A percentile compares a stretch with the other conserved stretches of the same genome.
Evolutionary conservation across 2,888 invertebrate species (phyloP).

Genomic region (Drosophila kambysellisi): DNA sequence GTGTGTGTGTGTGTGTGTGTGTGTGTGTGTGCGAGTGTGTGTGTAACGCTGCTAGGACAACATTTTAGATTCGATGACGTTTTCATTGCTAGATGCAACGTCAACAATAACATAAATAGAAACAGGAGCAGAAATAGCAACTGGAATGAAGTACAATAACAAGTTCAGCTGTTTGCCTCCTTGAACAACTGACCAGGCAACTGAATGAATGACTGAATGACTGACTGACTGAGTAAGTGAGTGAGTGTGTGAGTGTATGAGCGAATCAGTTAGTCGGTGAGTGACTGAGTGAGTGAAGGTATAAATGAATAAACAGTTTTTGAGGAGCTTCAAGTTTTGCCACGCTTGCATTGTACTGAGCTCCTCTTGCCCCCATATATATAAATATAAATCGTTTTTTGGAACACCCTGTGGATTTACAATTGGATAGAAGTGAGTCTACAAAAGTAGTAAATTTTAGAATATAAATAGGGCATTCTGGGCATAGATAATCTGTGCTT

Average conservation of each 20-base stretch:
- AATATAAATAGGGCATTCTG: neutral
- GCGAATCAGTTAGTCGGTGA: slow-evolving; percentile 10
- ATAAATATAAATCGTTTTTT: neutral
- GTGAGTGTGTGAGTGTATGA: slow-evolving; percentile 8
- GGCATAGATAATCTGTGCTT: neutral
- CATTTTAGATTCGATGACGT: slow-evolving; percentile 77
- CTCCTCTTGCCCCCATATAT: neutral
- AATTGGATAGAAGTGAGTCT: neutral
- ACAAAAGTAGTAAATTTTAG: neutral
- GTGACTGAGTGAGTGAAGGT: slow-evolving; percentile 12
- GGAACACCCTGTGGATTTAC: slow-evolving; percentile 1
- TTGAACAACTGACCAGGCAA: slow-evolving; percentile 46
- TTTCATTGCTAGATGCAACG: slow-evolving; percentile 79
- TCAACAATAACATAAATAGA: slow-evolving; percentile 71
- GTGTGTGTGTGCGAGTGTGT: slow-evolving; percentile 30
- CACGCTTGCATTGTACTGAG: slow-evolving; percentile 21
- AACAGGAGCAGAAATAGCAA: slow-evolving; percentile 33
- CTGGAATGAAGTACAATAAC: slow-evolving; percentile 44
- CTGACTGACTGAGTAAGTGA: neutral
- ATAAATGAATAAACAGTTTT: slow-evolving; percentile 32
- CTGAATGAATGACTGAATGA: slow-evolving; percentile 23
- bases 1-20: neutral
- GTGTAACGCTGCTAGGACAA: slow-evolving; percentile 62
- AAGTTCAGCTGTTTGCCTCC: slow-evolving; percentile 48
- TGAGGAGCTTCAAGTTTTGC: slow-evolving; percentile 11